Conservation (phyloP, 2,797 vertebrate genomes). For the Okamejei kenojei region DNA sequence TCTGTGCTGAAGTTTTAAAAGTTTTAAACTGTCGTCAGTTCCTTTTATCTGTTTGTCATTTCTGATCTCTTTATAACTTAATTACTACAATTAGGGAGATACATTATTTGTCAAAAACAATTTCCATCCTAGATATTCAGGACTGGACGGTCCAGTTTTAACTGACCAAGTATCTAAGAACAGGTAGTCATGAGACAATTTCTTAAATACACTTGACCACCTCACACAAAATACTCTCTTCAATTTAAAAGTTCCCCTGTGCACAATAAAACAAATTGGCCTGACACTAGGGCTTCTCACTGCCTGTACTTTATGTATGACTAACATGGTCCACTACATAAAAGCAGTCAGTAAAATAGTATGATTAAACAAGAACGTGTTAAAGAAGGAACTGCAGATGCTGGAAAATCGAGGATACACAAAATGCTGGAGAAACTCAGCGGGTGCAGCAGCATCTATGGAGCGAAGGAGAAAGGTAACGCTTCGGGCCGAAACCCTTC, state of each 20-base stretch:
- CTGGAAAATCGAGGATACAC: too few relatives aligned
- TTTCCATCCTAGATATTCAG: background rate
- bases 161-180: background rate
- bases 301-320: slow-evolving; percentile 30
- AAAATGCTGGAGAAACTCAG: too few relatives aligned
- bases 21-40: background rate
- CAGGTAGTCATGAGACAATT: slow-evolving; percentile 1
- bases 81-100: background rate
- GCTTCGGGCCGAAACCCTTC: too few relatives aligned
- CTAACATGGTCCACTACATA: slow-evolving; percentile 19
- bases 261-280: slow-evolving; percentile 35
- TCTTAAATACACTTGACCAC: slow-evolving; percentile 30
- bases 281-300: slow-evolving; percentile 18
- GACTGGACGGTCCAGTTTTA: background rate
- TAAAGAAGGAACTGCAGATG: too few relatives aligned
- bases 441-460: too few relatives aligned
- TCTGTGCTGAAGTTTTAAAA: background rate
- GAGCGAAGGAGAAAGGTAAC: too few relatives aligned
- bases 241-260: slow-evolving; percentile 30
- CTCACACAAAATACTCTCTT: background rate
- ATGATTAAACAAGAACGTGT: too few relatives aligned
- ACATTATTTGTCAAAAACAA: background rate
- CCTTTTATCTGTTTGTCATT: background rate
- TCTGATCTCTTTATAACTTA: background rate
- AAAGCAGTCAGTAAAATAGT: slow-evolving; percentile 24